Conservation (phyloP, 2,888 invertebrate species). For the Gryllus longicercus region DNA sequence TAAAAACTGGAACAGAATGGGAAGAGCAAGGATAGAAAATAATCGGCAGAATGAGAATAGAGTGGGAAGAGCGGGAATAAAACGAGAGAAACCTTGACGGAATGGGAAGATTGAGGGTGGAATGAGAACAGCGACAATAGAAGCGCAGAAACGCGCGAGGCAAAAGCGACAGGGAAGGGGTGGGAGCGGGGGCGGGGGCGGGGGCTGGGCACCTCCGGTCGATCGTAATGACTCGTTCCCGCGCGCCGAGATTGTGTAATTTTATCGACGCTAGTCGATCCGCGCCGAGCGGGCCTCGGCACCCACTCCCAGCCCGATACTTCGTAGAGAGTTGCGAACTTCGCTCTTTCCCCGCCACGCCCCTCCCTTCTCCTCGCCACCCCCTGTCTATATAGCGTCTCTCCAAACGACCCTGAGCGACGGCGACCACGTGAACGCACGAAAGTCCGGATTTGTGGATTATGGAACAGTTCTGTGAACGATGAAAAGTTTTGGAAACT, state of each 20-base stretch:
- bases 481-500: neutral
- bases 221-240: no score
- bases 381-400: neutral
- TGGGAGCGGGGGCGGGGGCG: no score
- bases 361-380: neutral
- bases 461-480: neutral
- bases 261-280: neutral
- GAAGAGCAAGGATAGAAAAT: no score
- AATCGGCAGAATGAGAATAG: no score
- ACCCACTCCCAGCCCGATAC: neutral
- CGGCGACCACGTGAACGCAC: neutral
- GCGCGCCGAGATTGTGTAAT: slow-evolving; percentile 5
- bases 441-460: neutral
- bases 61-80: no score
- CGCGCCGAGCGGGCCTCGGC: neutral
- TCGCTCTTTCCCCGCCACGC: neutral
- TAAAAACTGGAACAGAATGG: no score
- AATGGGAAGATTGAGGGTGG: no score
- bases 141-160: no score
- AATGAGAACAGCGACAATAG: no score
- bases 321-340: neutral
- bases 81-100: no score
- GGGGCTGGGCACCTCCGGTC: no score
- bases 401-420: neutral
- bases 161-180: no score